A percentile compares a stretch with the other conserved stretches of the same genome.
phyloP scores from a whole-genome alignment of 30 jellyfish, hydroid and myxozoan species.

The Turritopsis rubra region DNA sequence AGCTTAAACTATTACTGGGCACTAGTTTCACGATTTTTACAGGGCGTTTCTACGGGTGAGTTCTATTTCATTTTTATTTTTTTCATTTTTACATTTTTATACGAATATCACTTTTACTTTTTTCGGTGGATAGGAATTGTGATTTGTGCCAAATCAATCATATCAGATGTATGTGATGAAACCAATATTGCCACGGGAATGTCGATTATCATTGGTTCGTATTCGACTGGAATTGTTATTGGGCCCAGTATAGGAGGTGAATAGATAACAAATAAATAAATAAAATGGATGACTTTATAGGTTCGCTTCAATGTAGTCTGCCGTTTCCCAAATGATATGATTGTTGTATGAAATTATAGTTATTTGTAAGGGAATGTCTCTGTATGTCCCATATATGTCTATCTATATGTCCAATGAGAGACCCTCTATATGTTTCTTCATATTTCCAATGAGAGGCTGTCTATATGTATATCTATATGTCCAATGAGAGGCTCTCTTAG shows the following conservation, averaged over 20 bases:
- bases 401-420: neutral
- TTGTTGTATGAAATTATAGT: neutral
- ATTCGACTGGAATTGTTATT: slow-evolving; percentile 4
- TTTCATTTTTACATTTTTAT: neutral
- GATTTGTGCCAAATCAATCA: neutral
- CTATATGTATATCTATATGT: neutral
- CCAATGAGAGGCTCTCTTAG: no score
- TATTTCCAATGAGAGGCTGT: neutral
- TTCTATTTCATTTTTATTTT: neutral
- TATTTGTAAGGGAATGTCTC: no score
- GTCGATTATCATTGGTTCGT: slow-evolving; percentile 14
- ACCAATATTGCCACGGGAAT: slow-evolving; percentile 2
- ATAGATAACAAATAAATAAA: neutral
- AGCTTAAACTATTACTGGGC: neutral
- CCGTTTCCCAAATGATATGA: neutral
- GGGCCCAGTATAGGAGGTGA: slow-evolving; percentile 22
- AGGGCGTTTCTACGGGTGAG: neutral
- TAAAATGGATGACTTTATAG: neutral
- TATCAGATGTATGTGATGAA: slow-evolving; percentile 2
- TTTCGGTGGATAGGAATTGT: neutral
- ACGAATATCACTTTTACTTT: neutral
- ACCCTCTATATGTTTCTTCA: neutral
- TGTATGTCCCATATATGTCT: no score
- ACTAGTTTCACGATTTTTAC: neutral
- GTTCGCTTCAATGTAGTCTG: neutral